A percentile compares a stretch with the other conserved stretches of the same genome.
Evolutionary conservation across 2,113 vertebrate genomes (phyloP).

Genomic region (Austrofundulus limnaeus): DNA sequence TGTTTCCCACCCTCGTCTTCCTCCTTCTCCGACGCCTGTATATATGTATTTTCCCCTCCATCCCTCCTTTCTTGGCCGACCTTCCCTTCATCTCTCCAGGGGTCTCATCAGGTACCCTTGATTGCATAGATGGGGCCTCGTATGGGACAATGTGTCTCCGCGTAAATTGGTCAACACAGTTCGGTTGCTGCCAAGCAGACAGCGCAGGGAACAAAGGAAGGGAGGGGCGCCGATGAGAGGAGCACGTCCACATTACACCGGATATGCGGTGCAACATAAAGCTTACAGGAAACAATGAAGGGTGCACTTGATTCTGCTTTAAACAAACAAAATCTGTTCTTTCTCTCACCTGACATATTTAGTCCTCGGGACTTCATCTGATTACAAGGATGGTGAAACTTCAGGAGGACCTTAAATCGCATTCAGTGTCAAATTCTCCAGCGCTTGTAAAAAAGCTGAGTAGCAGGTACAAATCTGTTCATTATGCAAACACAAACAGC

Average conservation of each 20-base stretch:
- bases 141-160: constrained; percentile 50
- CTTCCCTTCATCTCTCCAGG: constrained; percentile 41
- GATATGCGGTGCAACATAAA: constrained; percentile 42
- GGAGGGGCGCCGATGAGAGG: constrained; percentile 43
- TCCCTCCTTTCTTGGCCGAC: constrained; percentile 24
- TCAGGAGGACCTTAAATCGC: constrained; percentile 26
- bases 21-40: constrained; percentile 30
- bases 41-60: constrained; percentile 15
- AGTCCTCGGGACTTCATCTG: constrained; percentile 36
- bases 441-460: constrained; percentile 17
- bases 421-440: constrained; percentile 27
- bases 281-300: constrained; percentile 50
- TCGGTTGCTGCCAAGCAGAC: constrained; percentile 46
- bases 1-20: constrained; percentile 53
- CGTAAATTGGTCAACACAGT: constrained; percentile 61
- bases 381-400: constrained; percentile 18
- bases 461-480: constrained; percentile 22
- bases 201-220: constrained; percentile 45
- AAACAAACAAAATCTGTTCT: constrained; percentile 59
- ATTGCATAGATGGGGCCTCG: constrained; percentile 63
- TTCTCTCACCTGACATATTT: constrained; percentile 31
- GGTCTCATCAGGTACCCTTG: constrained; percentile 72
- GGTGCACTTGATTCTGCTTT: constrained; percentile 45
- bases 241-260: constrained; percentile 27
- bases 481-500: constrained; percentile 6